phyloP scores from a whole-genome alignment of 2,113 vertebrate genomes.

The Aythya baeri region DNA sequence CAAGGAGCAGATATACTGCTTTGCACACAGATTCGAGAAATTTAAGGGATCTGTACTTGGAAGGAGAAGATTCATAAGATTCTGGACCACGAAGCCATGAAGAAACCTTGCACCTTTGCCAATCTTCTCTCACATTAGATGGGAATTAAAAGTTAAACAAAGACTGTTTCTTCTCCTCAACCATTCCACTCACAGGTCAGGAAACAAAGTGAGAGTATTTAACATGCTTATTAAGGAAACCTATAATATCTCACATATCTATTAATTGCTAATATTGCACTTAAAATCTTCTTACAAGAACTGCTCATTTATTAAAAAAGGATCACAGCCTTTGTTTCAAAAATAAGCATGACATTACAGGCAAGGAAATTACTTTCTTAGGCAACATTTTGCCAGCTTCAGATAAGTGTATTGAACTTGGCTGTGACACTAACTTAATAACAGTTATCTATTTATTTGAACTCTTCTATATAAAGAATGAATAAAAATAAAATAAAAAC shows the following conservation, averaged over 20 bases:
- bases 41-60: rapidly evolving
- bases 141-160: not conserved
- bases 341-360: not conserved
- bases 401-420: not conserved
- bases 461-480: not conserved
- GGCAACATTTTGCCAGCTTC: not conserved
- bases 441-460: not conserved
- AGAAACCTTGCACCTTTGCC: not conserved
- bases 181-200: not conserved
- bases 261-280: not conserved
- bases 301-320: not conserved
- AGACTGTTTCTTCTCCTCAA: not conserved
- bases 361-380: not conserved
- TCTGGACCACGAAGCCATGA: not conserved
- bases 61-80: not conserved
- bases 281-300: not conserved
- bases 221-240: not conserved
- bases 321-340: not conserved
- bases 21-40: not conserved
- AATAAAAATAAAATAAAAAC: not conserved
- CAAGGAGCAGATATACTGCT: not conserved
- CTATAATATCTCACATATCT: not conserved
- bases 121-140: not conserved
- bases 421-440: not conserved
- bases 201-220: not conserved